A percentile compares a stretch with the other conserved stretches of the same genome.
Evolutionary conservation across 1,140 invertebrate genomes (phyloP).

Genomic region (Drosophila athabasca): DNA sequence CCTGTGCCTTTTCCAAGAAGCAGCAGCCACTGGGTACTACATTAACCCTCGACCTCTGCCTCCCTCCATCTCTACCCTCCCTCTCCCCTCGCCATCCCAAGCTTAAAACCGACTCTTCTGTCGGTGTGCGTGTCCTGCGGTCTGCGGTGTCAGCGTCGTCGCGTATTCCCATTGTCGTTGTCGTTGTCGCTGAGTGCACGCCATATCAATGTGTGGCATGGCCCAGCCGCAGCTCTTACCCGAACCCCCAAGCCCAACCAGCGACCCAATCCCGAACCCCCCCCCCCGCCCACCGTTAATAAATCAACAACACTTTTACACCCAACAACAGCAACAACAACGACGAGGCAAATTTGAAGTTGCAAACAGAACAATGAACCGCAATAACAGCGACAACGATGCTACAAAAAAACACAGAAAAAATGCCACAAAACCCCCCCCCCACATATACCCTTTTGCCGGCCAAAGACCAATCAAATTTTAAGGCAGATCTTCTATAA

Average conservation of each 20-base stretch:
- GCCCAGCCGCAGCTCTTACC: too few relatives aligned
- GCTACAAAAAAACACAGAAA: constrained; percentile 31
- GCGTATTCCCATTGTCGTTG: constrained; percentile 40
- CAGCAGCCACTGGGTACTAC: constrained; percentile 21
- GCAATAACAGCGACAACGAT: constrained; percentile 65
- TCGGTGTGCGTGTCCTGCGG: constrained; percentile 33
- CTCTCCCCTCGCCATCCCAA: too few relatives aligned
- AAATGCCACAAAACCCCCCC: constrained; percentile 9
- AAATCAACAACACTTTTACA: constrained; percentile 78
- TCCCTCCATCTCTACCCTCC: too few relatives aligned
- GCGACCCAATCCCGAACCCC: constrained; percentile 10
- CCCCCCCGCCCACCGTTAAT: constrained; percentile 60
- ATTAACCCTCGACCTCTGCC: constrained; percentile 37
- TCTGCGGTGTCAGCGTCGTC: constrained; percentile 25
- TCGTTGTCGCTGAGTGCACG: constrained; percentile 59
- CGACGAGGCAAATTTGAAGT: constrained; percentile 61
- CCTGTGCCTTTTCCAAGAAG: neutral
- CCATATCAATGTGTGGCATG: constrained; percentile 41
- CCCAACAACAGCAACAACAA: constrained; percentile 47
- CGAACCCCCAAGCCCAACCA: too few relatives aligned
- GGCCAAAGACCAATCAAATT: too few relatives aligned
- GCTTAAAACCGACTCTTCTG: neutral
- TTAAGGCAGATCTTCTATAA: too few relatives aligned
- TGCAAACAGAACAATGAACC: constrained; percentile 72
- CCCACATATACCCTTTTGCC: neutral